Evolutionary conservation across 2,113 vertebrate species (phyloP), one percentile per base, ranked within the genome.

Genomic region (Bubalus kerabau): DNA sequence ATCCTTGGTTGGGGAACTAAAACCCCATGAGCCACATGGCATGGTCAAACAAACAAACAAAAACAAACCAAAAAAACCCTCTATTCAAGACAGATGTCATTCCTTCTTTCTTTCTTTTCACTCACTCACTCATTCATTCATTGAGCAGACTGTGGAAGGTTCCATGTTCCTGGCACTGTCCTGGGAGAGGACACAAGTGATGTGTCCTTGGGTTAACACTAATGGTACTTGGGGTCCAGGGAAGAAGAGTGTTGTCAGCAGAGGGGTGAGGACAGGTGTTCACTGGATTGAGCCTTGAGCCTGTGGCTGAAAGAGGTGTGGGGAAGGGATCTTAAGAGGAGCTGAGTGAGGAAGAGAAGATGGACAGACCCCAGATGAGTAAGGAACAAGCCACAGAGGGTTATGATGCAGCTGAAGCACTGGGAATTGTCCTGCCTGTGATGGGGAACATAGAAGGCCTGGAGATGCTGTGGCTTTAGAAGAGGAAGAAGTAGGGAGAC

Each of bases 251-350:
- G 26, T 7, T 19, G 60, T 7, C 12, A 7, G 32, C 21, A 19
- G 26, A 32, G 2, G 28, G 4, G 24, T 76, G 40, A 30, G 5
- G 23, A 3, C 16, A 17, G 16, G 1, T 4, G 19, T 13, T 30
- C 82, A 48, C 43, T 54, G 24, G 48, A 28, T 30, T 93, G 40
- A 59, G 40, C 19, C 19, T 76, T 52, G 43, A 74, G 13, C 9
- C 36, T 11, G 6, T 57, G 74, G 19, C 17, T 62, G 19, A 40
- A 36, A 74, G 30, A 56, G 4, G 30, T n/a, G 52, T 40, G 57
- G 26, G 21, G 26, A 17, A 6, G 36, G 50, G 14, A 43, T 9
- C 24, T 62, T 36, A n/a, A 24, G 26, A 54, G 17, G 62, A 92
- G 9, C 23, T 87, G 28, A 91, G 59, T 10, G 74, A 80, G 62